phyloP scores from a whole-genome alignment of 1,140 invertebrate genomes.

The Nasonia giraulti region DNA sequence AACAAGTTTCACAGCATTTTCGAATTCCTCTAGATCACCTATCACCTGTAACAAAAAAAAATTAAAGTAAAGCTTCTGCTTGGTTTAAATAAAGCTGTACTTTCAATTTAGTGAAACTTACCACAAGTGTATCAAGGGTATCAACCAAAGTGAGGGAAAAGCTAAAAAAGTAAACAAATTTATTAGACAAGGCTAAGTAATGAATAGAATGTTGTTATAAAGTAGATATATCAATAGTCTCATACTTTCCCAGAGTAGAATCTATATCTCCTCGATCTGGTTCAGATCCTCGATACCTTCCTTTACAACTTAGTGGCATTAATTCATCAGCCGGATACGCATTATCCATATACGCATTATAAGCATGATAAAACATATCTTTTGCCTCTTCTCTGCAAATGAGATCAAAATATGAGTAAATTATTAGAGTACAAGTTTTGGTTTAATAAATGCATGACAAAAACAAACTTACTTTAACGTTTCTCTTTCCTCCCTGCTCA shows the following conservation, averaged over 20 bases:
- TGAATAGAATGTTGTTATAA: neutral
- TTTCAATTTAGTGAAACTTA: conserved; percentile 68
- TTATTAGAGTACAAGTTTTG: no score
- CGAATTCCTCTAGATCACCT: conserved; percentile 95
- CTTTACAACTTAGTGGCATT: conserved; percentile 97
- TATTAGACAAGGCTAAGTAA: neutral
- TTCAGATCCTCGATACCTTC: conserved; percentile 89
- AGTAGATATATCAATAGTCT: conserved; percentile 21
- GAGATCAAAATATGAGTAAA: neutral
- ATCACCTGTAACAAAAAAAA: conserved; percentile 77
- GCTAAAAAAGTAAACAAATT: conserved; percentile 78
- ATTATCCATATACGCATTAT: conserved; percentile 96
- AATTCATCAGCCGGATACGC: conserved; percentile 98
- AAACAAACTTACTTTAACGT: conserved; percentile 73
- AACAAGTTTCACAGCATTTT: conserved; percentile 90
- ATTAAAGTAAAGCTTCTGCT: neutral
- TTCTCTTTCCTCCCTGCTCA: conserved; percentile 76
- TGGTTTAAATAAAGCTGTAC: neutral
- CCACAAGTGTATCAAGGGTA: conserved; percentile 93
- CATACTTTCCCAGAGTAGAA: conserved; percentile 97
- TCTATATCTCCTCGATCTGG: conserved; percentile 96
- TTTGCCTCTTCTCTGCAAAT: conserved; percentile 78
- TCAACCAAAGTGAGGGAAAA: conserved; percentile 98
- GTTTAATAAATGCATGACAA: conserved; percentile 8
- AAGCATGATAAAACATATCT: conserved; percentile 99